Evolutionary conservation across 2,888 invertebrate genomes (phyloP).

Genomic region (Ormyrus labotus): DNA sequence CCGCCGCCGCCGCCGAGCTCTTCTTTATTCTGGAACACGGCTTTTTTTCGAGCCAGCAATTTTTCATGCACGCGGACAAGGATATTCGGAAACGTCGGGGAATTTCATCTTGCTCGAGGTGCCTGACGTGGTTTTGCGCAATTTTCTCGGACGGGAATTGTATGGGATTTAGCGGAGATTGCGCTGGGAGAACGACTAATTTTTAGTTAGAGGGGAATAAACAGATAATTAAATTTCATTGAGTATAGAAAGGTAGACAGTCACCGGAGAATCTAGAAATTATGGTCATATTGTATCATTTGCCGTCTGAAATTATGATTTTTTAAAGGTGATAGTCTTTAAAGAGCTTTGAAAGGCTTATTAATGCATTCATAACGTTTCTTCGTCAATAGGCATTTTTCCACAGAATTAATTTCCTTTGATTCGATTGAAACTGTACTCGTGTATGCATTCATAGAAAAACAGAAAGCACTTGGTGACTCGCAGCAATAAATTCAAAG

Average conservation of each 20-base stretch:
- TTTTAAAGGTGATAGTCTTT: not conserved
- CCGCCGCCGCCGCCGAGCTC: not conserved
- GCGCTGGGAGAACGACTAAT: too few relatives aligned
- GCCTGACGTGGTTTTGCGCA: too few relatives aligned
- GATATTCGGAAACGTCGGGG: not conserved
- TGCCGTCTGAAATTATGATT: not conserved
- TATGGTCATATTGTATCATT: too few relatives aligned
- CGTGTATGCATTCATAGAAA: not conserved
- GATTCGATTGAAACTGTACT: not conserved
- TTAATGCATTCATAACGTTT: too few relatives aligned
- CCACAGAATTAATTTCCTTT: constrained; percentile 13
- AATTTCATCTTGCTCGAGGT: constrained; percentile 7
- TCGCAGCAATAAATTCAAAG: constrained; percentile 10
- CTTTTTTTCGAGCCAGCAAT: constrained; percentile 6
- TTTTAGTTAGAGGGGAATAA: too few relatives aligned
- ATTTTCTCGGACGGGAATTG: too few relatives aligned
- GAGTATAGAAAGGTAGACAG: too few relatives aligned
- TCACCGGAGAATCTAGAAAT: too few relatives aligned
- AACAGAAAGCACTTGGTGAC: too few relatives aligned
- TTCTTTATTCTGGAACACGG: not conserved
- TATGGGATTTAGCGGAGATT: too few relatives aligned
- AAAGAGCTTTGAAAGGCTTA: too few relatives aligned
- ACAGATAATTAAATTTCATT: too few relatives aligned
- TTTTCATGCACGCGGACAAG: constrained; percentile 9
- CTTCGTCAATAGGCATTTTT: not conserved